Percentiles rank a stretch among this genome's conserved stretches.
Conservation (phyloP, 2,888 invertebrate species). For the Thereva nobilitata region DNA sequence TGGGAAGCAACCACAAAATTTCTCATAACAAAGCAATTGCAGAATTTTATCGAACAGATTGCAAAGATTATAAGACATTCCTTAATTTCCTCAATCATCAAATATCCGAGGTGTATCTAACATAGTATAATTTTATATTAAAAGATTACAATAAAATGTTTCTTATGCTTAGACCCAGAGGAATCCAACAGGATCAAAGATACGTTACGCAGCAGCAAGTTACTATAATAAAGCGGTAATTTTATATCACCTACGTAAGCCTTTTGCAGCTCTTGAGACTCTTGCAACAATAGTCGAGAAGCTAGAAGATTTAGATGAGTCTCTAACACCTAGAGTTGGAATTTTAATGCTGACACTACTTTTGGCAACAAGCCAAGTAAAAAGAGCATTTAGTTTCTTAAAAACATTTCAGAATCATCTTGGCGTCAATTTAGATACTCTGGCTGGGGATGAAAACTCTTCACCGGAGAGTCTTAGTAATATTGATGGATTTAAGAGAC, state of each 20-base stretch:
- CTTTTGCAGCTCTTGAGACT: slow-evolving; percentile 52
- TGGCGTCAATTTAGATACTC: slow-evolving; percentile 42
- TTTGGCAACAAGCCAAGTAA: slow-evolving; percentile 54
- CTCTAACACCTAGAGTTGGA: slow-evolving; percentile 50
- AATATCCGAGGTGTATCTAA: slow-evolving; percentile 42
- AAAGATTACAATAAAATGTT: background rate
- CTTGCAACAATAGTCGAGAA: slow-evolving; percentile 50
- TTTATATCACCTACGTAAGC: slow-evolving; percentile 55
- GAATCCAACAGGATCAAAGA: slow-evolving; percentile 26
- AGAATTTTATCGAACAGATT: slow-evolving; percentile 75
- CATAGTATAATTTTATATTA: background rate
- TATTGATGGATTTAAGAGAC: slow-evolving; percentile 47
- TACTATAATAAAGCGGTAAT: slow-evolving; percentile 52
- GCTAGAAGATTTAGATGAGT: slow-evolving; percentile 51
- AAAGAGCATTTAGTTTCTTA: slow-evolving; percentile 53
- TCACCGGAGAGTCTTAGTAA: slow-evolving; percentile 42
- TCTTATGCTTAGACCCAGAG: slow-evolving; percentile 20
- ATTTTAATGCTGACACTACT: slow-evolving; percentile 53
- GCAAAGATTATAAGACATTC: slow-evolving; percentile 74
- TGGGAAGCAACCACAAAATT: slow-evolving; percentile 46
- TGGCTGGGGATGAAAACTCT: slow-evolving; percentile 43
- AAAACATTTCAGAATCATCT: slow-evolving; percentile 52
- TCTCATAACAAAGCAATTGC: slow-evolving; percentile 74
- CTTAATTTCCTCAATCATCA: slow-evolving; percentile 67
- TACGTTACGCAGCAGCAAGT: slow-evolving; percentile 26